phyloP scores from a whole-genome alignment of 2,113 vertebrate genomes.

The Calyptommatus sinebrachiatus region DNA sequence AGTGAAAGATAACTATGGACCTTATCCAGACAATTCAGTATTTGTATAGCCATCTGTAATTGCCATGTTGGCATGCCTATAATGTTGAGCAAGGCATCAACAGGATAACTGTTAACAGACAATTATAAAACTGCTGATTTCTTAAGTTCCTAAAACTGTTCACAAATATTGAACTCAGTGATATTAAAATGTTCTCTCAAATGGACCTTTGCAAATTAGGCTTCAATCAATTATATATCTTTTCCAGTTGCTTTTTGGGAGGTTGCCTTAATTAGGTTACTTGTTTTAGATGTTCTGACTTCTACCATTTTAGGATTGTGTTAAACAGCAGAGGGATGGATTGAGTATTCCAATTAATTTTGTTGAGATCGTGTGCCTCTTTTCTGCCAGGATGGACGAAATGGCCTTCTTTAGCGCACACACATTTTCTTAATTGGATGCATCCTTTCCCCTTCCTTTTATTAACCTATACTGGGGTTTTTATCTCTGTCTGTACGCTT shows the following conservation, averaged over 20 bases:
- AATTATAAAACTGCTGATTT: neutral
- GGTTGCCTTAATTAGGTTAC: conserved; percentile 35
- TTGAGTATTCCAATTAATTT: conserved; percentile 31
- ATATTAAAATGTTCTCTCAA: conserved; percentile 23
- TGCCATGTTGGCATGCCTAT: neutral
- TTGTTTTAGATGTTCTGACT: conserved; percentile 39
- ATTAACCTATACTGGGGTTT: neutral
- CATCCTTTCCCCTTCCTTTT: no score
- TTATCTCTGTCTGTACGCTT: neutral
- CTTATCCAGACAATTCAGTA: no score
- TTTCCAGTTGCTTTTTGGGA: conserved; percentile 27
- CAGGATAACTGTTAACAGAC: neutral
- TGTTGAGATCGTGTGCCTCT: conserved; percentile 48
- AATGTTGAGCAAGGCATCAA: neutral
- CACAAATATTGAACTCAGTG: no score
- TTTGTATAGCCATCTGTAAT: no score
- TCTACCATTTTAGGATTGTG: neutral
- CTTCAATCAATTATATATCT: conserved; percentile 40
- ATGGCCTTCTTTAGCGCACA: no score
- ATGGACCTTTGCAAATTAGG: conserved; percentile 16
- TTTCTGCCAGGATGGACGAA: conserved; percentile 10
- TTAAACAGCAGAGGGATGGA: conserved; percentile 41
- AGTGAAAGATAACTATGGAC: no score
- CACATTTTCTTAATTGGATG: no score
- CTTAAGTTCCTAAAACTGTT: neutral